phyloP scores from a whole-genome alignment of 2,797 vertebrate genomes.

The Orientallactaga sibirica region DNA sequence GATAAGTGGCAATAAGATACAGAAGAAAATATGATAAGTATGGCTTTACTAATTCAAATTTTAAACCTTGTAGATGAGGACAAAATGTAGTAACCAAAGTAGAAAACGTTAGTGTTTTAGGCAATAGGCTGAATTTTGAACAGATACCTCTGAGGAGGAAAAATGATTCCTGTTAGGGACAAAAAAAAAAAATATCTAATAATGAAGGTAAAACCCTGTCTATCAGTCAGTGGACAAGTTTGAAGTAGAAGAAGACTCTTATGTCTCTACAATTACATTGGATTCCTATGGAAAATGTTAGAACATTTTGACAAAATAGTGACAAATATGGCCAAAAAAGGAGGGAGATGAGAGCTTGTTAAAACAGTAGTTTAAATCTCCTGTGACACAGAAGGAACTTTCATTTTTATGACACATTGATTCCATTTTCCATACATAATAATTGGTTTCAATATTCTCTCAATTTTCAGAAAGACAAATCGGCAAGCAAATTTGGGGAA shows the following conservation, averaged over 20 bases:
- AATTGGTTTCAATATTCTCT: not conserved
- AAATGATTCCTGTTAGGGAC: not conserved
- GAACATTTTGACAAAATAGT: not conserved
- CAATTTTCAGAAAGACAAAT: not conserved
- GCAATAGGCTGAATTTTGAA: not conserved
- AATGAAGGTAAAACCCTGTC: rapidly evolving
- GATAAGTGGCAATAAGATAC: no score
- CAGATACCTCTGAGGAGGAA: not conserved
- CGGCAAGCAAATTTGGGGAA: not conserved
- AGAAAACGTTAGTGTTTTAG: not conserved
- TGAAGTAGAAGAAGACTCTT: not conserved
- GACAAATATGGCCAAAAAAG: not conserved
- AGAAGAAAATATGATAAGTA: not conserved
- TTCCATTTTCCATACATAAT: not conserved
- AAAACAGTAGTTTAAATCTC: not conserved
- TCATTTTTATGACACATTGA: not conserved
- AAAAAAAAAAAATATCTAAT: not conserved
- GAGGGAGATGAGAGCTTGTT: not conserved
- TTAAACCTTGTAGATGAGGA: not conserved
- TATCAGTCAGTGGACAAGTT: not conserved
- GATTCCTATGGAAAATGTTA: not conserved
- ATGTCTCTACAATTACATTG: not conserved
- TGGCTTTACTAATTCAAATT: not conserved
- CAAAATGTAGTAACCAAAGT: not conserved
- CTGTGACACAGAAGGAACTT: not conserved